phyloP scores from a whole-genome alignment of 1,140 invertebrate genomes.

The Ericerus pela region DNA sequence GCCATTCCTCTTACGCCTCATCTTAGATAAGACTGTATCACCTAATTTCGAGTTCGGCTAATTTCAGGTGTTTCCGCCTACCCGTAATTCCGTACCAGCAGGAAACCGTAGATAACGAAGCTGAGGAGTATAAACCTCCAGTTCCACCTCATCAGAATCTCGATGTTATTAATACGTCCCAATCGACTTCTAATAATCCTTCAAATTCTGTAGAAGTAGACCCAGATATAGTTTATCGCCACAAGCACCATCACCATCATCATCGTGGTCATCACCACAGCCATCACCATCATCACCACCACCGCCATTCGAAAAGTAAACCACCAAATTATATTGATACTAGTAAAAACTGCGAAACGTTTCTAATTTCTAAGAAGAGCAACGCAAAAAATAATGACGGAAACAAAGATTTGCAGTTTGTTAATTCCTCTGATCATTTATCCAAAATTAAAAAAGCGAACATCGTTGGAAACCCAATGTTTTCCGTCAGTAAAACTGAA shows the following conservation, averaged over 20 bases:
- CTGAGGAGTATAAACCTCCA: slow-evolving; percentile 60
- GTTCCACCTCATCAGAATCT: slow-evolving; percentile 71
- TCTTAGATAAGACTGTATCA: too few relatives aligned
- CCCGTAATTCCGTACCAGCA: slow-evolving; percentile 24
- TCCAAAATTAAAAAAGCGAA: slow-evolving; percentile 37
- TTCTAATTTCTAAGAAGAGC: background rate
- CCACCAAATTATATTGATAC: too few relatives aligned
- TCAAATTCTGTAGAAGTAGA: slow-evolving; percentile 2
- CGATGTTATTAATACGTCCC: slow-evolving; percentile 31
- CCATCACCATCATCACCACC: slow-evolving; percentile 34
- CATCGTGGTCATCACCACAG: slow-evolving; percentile 30
- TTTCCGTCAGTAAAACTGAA: slow-evolving; percentile 35
- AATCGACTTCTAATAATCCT: background rate
- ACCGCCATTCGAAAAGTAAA: background rate
- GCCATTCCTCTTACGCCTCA: too few relatives aligned
- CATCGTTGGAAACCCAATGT: slow-evolving; percentile 77
- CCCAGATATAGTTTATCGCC: slow-evolving; percentile 2
- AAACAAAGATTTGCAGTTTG: slow-evolving; percentile 14
- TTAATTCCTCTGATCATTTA: slow-evolving; percentile 21
- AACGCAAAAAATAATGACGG: background rate
- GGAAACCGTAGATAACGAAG: background rate
- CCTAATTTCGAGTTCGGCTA: too few relatives aligned
- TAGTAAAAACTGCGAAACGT: too few relatives aligned
- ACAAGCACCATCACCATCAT: slow-evolving; percentile 23
- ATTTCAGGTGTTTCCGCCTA: background rate